Base-by-base conservation (phyloP, 2,113 vertebrate genomes). In the Naja naja region DNA sequence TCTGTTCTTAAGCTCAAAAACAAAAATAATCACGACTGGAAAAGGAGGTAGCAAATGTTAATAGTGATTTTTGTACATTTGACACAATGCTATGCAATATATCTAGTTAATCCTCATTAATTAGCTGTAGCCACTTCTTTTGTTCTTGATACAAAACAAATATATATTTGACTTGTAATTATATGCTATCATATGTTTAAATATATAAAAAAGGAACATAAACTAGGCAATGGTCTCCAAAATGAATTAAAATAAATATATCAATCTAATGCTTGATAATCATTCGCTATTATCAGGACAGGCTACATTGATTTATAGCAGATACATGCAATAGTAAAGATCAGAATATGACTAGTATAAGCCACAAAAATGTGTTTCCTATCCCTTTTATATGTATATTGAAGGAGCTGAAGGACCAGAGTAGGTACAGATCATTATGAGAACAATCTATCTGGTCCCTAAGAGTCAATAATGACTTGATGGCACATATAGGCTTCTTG, bases 221-320 rank as follows among this genome's bases (percentile, higher is more conserved):
- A 45, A 85, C 45, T 43, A 39, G 49, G 18, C 52, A 39, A 0
- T 55, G 0, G 0, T 45, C 88, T 9, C 5, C 10, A 87, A 60
- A 91, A 39, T 53, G 85, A 60, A 45, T 39, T 22, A 53, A 74
- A 91, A 92, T 1, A 74, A 91, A 92, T 1, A 0, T 52, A 12
- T 69, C 89, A 74, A 4, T 64, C n/a, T 30, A 3, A n/a, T 53
- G 9, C 39, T 90, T 85, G 56, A 87, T 4, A 2, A 91, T 93
- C 85, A 90, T 64, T 92, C 90, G 88, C 58, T 91, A 60, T 3
- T 4, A 89, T 3, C 69, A 74, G 45, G 5, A 81, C 55, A 85
- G 43, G 4, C 93, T 91, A 94, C 92, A 58, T 45, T 22, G 86
- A 60, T 93, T 69, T 94, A 1, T 54, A 89, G n/a, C 3, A 91